phyloP scores from a whole-genome alignment of 2,113 vertebrate genomes.

The Psilopsiagon aymara region DNA sequence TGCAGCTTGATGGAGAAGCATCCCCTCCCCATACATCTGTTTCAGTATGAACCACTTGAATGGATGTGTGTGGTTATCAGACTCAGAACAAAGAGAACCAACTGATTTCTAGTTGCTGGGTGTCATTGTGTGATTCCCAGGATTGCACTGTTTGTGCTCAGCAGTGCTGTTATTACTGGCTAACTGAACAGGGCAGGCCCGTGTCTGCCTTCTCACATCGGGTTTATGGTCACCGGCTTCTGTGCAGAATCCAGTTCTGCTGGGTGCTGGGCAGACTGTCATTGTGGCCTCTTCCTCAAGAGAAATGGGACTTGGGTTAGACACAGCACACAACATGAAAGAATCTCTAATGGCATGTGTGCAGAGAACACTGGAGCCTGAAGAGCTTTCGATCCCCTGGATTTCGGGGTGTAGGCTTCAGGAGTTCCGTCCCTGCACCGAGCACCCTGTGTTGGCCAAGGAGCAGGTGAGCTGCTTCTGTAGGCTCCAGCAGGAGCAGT shows the following conservation, averaged over 20 bases:
- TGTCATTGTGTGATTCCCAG: neutral
- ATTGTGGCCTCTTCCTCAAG: neutral
- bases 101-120: neutral
- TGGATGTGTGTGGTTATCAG: neutral
- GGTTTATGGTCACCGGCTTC: neutral
- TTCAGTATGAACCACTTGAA: neutral
- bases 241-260: neutral
- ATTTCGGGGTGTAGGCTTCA: neutral
- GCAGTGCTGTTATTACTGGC: neutral
- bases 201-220: fast-evolving
- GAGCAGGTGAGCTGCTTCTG: neutral
- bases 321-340: fast-evolving
- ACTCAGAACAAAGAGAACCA: neutral
- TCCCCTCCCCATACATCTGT: neutral
- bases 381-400: neutral
- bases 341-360: neutral
- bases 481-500: neutral
- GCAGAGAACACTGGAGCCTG: neutral
- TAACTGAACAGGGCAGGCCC: neutral
- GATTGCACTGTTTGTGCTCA: no score
- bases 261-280: neutral
- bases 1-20: neutral
- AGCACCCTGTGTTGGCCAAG: fast-evolving
- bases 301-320: neutral
- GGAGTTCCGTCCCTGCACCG: neutral